Evolutionary conservation across 2,113 vertebrate genomes (phyloP).

Genomic region (Odocoileus virginianus): DNA sequence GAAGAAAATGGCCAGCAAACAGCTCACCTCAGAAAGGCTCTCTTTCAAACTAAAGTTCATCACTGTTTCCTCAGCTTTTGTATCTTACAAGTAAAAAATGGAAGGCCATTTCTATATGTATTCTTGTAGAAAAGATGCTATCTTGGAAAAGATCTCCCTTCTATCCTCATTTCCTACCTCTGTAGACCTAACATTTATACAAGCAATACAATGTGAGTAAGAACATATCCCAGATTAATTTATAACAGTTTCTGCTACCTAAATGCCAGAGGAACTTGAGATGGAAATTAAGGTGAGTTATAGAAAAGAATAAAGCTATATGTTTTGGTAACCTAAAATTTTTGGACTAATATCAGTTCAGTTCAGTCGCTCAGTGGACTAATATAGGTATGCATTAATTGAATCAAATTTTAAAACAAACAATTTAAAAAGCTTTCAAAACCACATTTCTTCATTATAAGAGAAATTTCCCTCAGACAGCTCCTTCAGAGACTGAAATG

Average conservation of each 20-base stretch:
- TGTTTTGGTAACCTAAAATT: not conserved
- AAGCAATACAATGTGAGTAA: not conserved
- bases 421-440: not conserved
- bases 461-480: not conserved
- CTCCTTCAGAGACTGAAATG: not conserved
- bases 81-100: not conserved
- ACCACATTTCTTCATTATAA: not conserved
- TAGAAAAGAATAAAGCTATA: not conserved
- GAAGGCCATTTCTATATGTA: not conserved
- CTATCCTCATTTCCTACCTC: not conserved
- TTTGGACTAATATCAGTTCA: not conserved
- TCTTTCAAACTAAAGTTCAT: not conserved
- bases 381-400: not conserved
- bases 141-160: not conserved
- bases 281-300: not conserved
- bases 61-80: not conserved
- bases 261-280: not conserved
- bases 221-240: not conserved
- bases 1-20: not conserved
- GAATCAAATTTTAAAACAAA: not conserved
- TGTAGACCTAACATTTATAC: not conserved
- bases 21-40: not conserved
- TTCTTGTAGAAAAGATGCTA: not conserved
- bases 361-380: too few relatives aligned
- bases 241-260: not conserved